Percentiles rank a stretch among this genome's conserved stretches.
These are phyloP conservation scores for Pantherophis vulpinus DNA, from an alignment of 2,797 vertebrate species.

Conservation along the genomic window DNA sequence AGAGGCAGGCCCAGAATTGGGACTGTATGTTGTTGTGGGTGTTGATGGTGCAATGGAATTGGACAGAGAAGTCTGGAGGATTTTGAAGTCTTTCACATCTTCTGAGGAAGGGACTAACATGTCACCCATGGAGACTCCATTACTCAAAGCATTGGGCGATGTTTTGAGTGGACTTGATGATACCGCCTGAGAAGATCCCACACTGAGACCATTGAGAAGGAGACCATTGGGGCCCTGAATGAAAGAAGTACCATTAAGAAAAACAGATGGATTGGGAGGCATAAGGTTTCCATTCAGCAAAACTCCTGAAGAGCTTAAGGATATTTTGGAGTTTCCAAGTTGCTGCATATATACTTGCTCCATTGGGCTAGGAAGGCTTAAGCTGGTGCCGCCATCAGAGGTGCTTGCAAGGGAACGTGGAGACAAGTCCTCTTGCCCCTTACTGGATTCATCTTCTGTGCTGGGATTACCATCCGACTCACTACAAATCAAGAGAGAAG, in stretches of 20 bases:
- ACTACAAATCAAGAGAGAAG: constrained; percentile 61
- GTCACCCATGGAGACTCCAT: constrained; percentile 80
- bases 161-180: constrained; percentile 83
- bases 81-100: constrained; percentile 85
- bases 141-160: constrained; percentile 75
- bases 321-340: constrained; percentile 94
- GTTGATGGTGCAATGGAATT: constrained; percentile 63
- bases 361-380: constrained; percentile 76
- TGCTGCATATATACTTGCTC: constrained; percentile 91
- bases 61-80: constrained; percentile 77
- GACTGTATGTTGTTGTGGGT: constrained; percentile 74
- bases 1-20: constrained; percentile 68
- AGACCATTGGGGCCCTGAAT: constrained; percentile 91
- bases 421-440: constrained; percentile 94
- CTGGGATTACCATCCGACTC: constrained; percentile 87
- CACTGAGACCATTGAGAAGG: constrained; percentile 90
- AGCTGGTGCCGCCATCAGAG: constrained; percentile 80
- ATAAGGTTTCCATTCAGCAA: constrained; percentile 88
- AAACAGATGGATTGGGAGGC: constrained; percentile 84
- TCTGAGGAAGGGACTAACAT: constrained; percentile 79
- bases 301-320: constrained; percentile 81
- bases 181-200: constrained; percentile 86
- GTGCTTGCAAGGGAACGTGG: constrained; percentile 88
- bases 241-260: constrained; percentile 92
- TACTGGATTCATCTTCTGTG: constrained; percentile 97